Evolutionary conservation across 2,113 vertebrate species (phyloP).

Genomic region (Corydoras maculifer): DNA sequence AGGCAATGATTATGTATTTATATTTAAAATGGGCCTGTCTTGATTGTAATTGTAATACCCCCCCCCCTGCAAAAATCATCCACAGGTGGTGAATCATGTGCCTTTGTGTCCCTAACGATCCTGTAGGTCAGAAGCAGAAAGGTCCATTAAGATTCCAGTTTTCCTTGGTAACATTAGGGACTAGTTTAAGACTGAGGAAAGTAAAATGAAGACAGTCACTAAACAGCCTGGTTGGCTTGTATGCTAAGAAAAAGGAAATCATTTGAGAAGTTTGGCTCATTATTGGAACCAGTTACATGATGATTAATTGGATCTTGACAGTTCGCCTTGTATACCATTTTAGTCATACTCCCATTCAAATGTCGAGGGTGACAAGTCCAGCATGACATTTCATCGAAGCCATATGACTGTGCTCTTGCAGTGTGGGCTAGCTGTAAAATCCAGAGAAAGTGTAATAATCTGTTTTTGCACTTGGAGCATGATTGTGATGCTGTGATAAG

Average conservation of each 20-base stretch:
- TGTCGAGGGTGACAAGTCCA: constrained; percentile 12
- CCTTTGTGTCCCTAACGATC: background rate
- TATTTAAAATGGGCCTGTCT: background rate
- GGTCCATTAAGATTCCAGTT: no score
- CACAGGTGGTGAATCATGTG: background rate
- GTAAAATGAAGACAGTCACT: no score
- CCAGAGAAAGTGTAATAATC: background rate
- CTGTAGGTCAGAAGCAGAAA: background rate
- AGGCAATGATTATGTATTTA: background rate
- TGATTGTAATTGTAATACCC: background rate
- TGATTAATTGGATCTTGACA: background rate
- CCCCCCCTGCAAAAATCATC: background rate
- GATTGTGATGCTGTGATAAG: constrained; percentile 2
- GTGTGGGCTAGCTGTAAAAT: constrained; percentile 13
- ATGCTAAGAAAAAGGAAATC: no score
- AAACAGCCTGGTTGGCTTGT: no score
- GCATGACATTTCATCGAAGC: background rate
- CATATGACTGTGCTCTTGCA: background rate
- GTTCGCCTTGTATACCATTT: background rate
- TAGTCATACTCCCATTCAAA: constrained; percentile 16
- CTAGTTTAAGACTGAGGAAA: no score
- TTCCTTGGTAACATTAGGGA: no score
- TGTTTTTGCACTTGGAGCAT: background rate
- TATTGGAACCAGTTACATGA: background rate
- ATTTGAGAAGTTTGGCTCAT: background rate